Evolutionary conservation across 2,113 vertebrate genomes (phyloP).

Genomic region (Danionella cerebrum): DNA sequence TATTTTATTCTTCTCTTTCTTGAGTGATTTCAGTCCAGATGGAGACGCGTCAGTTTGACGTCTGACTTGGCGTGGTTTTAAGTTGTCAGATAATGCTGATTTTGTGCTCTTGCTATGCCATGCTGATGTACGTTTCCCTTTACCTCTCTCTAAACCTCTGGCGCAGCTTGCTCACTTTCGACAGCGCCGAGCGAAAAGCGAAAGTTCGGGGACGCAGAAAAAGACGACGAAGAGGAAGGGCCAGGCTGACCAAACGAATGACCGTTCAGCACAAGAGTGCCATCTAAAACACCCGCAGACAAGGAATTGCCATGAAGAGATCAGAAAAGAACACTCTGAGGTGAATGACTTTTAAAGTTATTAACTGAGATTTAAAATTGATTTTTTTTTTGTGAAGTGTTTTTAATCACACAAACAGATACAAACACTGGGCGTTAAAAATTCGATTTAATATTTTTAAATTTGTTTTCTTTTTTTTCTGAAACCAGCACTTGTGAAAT

Average conservation of each 20-base stretch:
- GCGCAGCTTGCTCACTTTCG: conserved; percentile 67
- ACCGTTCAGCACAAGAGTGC: conserved; percentile 46
- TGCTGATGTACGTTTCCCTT: conserved; percentile 61
- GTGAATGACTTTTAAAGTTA: conserved; percentile 35
- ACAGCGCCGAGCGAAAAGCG: conserved; percentile 64
- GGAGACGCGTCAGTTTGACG: not conserved
- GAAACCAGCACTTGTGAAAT: too few species aligned
- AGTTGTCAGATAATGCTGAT: conserved; percentile 50
- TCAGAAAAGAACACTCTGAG: conserved; percentile 40
- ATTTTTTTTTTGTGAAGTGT: not conserved
- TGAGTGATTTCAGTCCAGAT: not conserved
- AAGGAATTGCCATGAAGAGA: not conserved
- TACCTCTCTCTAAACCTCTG: conserved; percentile 65
- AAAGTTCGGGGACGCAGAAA: conserved; percentile 58
- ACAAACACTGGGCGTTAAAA: too few species aligned
- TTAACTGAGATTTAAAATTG: too few species aligned
- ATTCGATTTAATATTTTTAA: too few species aligned
- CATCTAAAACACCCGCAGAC: conserved; percentile 43
- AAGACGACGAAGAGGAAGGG: conserved; percentile 71
- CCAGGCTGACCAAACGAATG: conserved; percentile 54
- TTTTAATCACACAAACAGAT: too few species aligned
- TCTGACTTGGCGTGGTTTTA: conserved; percentile 16
- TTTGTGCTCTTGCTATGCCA: conserved; percentile 61
- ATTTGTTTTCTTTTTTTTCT: too few species aligned
- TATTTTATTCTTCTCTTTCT: not conserved